Evolutionary conservation across 2,888 invertebrate species (phyloP).

Genomic region (Rutpela maculata): DNA sequence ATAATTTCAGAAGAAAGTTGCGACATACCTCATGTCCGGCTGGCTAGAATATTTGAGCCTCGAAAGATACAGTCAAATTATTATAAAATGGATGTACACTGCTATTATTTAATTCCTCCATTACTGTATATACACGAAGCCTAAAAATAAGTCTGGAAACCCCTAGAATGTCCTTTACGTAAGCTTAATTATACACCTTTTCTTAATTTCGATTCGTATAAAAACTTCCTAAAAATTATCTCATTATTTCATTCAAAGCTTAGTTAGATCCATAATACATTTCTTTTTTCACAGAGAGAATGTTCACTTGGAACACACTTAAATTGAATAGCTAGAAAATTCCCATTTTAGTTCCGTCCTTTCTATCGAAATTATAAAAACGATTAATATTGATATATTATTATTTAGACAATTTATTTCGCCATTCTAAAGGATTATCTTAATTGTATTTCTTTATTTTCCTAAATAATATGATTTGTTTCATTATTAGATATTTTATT

Average conservation of each 20-base stretch:
- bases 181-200: not conserved
- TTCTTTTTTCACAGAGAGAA: not conserved
- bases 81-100: no score
- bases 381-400: not conserved
- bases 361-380: not conserved
- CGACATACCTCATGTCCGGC: no score
- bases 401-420: not conserved
- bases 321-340: not conserved
- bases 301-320: not conserved
- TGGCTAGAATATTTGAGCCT: no score
- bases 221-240: not conserved
- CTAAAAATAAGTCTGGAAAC: no score
- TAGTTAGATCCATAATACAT: not conserved
- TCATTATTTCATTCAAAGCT: not conserved
- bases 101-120: no score
- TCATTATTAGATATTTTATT: conserved; percentile 31
- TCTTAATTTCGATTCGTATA: not conserved
- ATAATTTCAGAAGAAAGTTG: no score
- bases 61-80: no score
- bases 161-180: not conserved
- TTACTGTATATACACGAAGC: no score
- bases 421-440: not conserved
- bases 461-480: conserved; percentile 22
- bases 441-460: not conserved
- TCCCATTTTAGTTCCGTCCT: not conserved